Base-by-base conservation (phyloP, 1,140 invertebrate species). In the Chrysopa pallens region DNA sequence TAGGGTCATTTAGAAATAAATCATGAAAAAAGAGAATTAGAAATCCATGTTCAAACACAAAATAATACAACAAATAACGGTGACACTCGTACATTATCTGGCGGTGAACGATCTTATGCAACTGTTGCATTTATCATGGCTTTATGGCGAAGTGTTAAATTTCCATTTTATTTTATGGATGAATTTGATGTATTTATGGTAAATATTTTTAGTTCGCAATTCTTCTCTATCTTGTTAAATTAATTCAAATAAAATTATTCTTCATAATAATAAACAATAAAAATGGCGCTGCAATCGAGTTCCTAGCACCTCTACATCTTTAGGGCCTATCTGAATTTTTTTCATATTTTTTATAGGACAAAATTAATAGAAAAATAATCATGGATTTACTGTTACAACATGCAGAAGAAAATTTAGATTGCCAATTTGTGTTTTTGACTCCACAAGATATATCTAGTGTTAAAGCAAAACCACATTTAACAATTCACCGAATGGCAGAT, bases 161-260 rank as follows among this genome's bases (percentile, higher is more conserved):
- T 87, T 44, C 94, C 94, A 0, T 96, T 98, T 61, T 84, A 89
- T 57, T 91, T 95, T 56, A 67, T 98, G 36, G 94, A 98, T 60
- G 94, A 98, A 68, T 97, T 97, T 62, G 94, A 98, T 60, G 92
- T 98, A 0, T 98, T 92, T 59, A 96, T 98, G 84, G 92, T 82
- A 52, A 57, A 55, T 54, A 46, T 44, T 44, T 27, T 23, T n/a
- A 29, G 36, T 29, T 6, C 12, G 8, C n/a, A 15, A 37, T 41
- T 41, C 36, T 38, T 36, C 8, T 15, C 40, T 13, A 42, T 40
- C n/a, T 13, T 35, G 37, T 11, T 41, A 37, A 36, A 45, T 40
- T 13, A 36, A 39, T 38, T 44, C 12, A 47, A 45, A 33, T 44
- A 43, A 42, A n/a, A n/a, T n/a, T n/a, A n/a, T n/a, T n/a, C n/a